Evolutionary conservation across 2,888 invertebrate species (phyloP), one percentile per base, ranked within the genome.

Genomic region (Drosophila mayaguana): DNA sequence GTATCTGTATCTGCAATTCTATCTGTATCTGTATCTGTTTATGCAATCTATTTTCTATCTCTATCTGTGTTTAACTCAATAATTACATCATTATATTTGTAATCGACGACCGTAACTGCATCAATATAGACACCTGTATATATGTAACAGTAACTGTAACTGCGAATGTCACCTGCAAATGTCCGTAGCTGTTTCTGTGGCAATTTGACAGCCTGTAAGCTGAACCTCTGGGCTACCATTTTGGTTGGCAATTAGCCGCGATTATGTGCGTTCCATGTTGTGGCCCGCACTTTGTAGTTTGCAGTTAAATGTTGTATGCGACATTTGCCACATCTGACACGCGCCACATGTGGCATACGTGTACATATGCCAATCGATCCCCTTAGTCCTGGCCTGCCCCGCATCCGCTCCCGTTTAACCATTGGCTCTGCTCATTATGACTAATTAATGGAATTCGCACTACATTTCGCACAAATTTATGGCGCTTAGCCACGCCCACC

Each of bases 401-500:
- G 2, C 32, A 9, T 12, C 12, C 40, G 12, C 40, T 18, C 2
- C 8, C 22, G 2, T 53, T 11, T 34, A 3, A n/a, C 36, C 55
- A 50, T 25, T 61, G 62, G 42, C 59, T 59, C 28, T 12, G 45
- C 70, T 66, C 81, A 83, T 86, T 88, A 88, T 74, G 73, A 61
- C 84, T 90, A 86, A 86, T 86, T 86, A 90, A 90, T 86, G 89
- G 84, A 86, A 76, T 83, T 90, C 81, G 69, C 89, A 86, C 84
- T 77, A 88, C 84, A 88, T 90, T 86, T 88, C 65, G 66, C 57
- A 57, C 60, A 64, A 67, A 67, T 57, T 81, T 68, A 72, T 81
- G 72, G 72, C 62, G 65, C 63, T 67, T 40, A 20, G 34, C 51
- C 42, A 65, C 43, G 40, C 63, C 51, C 51, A 28, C 48, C 28